Conservation (phyloP, 2,113 vertebrate species). For the Hippocampus comes region DNA sequence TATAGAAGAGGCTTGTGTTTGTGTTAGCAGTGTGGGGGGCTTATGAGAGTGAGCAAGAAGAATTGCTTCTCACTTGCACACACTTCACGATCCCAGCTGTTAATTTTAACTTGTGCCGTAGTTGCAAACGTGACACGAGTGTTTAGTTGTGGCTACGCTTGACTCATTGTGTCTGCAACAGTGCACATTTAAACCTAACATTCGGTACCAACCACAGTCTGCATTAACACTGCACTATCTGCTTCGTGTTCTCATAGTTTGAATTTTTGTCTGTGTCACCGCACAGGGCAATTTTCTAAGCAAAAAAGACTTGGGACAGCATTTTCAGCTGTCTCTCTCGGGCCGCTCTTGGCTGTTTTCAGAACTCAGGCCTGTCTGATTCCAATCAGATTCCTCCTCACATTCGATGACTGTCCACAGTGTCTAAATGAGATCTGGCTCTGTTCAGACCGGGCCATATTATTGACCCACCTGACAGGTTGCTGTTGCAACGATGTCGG, state of each 20-base stretch:
- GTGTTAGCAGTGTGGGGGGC: too few relatives aligned
- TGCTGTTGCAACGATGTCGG: too few relatives aligned
- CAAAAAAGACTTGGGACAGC: too few relatives aligned
- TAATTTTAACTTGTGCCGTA: slow-evolving; percentile 13
- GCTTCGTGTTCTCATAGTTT: slow-evolving; percentile 22
- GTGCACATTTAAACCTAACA: slow-evolving; percentile 21
- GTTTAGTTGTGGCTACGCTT: slow-evolving; percentile 15
- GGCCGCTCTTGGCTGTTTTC: too few relatives aligned
- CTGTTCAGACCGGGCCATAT: too few relatives aligned
- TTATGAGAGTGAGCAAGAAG: slow-evolving; percentile 1
- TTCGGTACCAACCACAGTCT: slow-evolving; percentile 25
- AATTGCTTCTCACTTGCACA: slow-evolving; percentile 17
- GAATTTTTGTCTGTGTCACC: slow-evolving; percentile 5
- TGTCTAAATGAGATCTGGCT: too few relatives aligned
- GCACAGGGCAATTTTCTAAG: not conserved
- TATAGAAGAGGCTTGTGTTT: too few relatives aligned
- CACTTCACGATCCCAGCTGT: slow-evolving; percentile 1
- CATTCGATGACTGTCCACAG: too few relatives aligned
- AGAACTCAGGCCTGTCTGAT: too few relatives aligned
- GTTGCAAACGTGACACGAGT: slow-evolving; percentile 1
- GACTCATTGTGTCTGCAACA: slow-evolving; percentile 22
- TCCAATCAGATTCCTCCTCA: too few relatives aligned
- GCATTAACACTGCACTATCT: not conserved
- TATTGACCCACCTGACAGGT: too few relatives aligned
- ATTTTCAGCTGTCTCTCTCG: too few relatives aligned